Evolutionary conservation across 2,888 invertebrate species (phyloP).

Genomic region (Nebria brevicollis): DNA sequence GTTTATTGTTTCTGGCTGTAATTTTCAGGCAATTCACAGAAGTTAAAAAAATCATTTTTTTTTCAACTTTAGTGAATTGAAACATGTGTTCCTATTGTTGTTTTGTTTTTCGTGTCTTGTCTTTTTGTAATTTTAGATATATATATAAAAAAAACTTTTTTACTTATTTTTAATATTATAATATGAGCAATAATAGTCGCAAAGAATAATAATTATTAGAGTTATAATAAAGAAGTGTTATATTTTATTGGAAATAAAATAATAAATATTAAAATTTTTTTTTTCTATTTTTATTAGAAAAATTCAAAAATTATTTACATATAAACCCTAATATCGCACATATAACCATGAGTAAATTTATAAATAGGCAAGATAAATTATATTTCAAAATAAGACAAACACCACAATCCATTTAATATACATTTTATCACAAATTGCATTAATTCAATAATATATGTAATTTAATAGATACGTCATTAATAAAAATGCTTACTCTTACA

Average conservation of each 20-base stretch:
- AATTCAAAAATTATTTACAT: conserved; percentile 14
- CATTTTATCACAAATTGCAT: no score
- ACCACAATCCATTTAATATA: no score
- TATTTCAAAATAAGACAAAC: background rate
- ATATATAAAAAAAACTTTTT: background rate
- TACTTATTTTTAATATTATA: background rate
- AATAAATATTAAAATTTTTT: conserved; percentile 27
- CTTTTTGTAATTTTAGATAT: conserved; percentile 4
- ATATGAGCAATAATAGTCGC: conserved; percentile 9
- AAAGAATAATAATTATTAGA: background rate
- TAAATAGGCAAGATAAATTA: conserved; percentile 17
- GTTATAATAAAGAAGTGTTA: conserved; percentile 7
- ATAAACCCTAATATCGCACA: conserved; percentile 15
- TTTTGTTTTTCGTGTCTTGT: background rate
- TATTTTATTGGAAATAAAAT: conserved; percentile 14
- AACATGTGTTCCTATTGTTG: conserved; percentile 11
- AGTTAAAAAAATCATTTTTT: background rate
- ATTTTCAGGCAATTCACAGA: background rate
- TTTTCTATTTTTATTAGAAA: conserved; percentile 22
- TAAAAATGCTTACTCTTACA: no score
- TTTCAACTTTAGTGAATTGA: background rate
- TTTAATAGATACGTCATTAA: no score
- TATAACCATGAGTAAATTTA: background rate
- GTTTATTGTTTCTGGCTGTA: background rate
- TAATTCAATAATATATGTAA: no score